Conservation (phyloP, 2,113 vertebrate genomes). For the crab-eating macaque (Macaca fascicularis) region DNA sequence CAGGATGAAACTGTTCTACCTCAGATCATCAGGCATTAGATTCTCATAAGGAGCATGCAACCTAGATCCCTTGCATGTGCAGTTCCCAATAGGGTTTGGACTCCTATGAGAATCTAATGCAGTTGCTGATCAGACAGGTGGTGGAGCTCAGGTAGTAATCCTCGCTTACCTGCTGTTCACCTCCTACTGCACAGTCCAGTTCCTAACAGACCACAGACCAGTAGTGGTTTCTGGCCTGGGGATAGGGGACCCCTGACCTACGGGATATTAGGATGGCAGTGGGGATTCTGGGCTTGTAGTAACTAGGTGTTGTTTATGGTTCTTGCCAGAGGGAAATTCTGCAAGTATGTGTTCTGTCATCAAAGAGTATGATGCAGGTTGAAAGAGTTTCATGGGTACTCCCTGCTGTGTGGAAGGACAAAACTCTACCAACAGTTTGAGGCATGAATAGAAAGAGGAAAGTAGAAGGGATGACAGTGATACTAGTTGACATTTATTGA, state of each 20-base stretch:
- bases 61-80: too few relatives aligned
- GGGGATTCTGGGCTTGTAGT: neutral
- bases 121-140: too few relatives aligned
- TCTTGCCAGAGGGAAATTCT: neutral
- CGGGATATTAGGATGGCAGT: neutral
- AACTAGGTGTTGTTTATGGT: accelerated
- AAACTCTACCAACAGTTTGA: neutral
- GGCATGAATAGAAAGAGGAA: neutral
- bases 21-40: too few relatives aligned
- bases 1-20: too few relatives aligned
- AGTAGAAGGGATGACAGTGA: neutral
- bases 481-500: neutral
- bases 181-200: too few relatives aligned
- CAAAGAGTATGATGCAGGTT: accelerated
- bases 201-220: too few relatives aligned
- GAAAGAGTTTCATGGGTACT: neutral
- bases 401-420: accelerated
- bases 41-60: too few relatives aligned
- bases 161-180: too few relatives aligned
- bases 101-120: too few relatives aligned
- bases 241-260: neutral
- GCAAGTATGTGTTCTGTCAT: neutral
- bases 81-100: too few relatives aligned
- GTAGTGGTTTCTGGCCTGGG: too few relatives aligned
- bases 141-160: too few relatives aligned